A percentile compares a stretch with the other conserved stretches of the same genome.
These are phyloP conservation scores for Acanthosoma haemorrhoidale DNA, from an alignment of 2,888 invertebrate genomes.

Conservation along the genomic window DNA sequence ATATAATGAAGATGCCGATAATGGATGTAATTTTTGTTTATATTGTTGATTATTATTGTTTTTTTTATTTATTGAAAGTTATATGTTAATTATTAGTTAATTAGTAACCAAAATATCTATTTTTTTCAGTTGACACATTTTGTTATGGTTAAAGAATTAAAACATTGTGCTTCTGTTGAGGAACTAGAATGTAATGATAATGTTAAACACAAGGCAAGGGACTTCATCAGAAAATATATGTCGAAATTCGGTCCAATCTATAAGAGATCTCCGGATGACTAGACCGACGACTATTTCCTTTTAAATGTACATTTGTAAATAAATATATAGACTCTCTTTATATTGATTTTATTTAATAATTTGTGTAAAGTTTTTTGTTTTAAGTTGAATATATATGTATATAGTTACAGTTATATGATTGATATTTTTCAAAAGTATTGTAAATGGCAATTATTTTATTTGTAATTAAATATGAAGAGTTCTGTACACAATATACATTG, in stretches of 20 bases:
- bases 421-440: not conserved
- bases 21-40: constrained; percentile 19
- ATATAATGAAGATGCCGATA: not conserved
- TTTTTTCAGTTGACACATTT: constrained; percentile 80
- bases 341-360: not conserved
- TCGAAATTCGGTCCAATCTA: constrained; percentile 82
- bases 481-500: not conserved
- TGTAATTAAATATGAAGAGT: not conserved
- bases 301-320: constrained; percentile 20
- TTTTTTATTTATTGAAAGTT: not conserved
- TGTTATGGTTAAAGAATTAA: constrained; percentile 90
- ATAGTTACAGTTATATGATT: not conserved
- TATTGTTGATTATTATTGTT: not conserved
- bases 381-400: not conserved
- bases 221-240: constrained; percentile 95
- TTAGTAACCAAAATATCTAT: not conserved
- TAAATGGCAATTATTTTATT: not conserved
- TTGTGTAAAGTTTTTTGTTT: constrained; percentile 1
- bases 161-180: constrained; percentile 80
- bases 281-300: not conserved
- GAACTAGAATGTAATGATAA: constrained; percentile 83
- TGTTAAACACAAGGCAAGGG: constrained; percentile 89
- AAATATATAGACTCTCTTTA: not conserved
- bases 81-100: no score
- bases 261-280: constrained; percentile 61